These are phyloP conservation scores for Mystacornis crossleyi DNA, from an alignment of 2,113 vertebrate species.

Conservation along the genomic window DNA sequence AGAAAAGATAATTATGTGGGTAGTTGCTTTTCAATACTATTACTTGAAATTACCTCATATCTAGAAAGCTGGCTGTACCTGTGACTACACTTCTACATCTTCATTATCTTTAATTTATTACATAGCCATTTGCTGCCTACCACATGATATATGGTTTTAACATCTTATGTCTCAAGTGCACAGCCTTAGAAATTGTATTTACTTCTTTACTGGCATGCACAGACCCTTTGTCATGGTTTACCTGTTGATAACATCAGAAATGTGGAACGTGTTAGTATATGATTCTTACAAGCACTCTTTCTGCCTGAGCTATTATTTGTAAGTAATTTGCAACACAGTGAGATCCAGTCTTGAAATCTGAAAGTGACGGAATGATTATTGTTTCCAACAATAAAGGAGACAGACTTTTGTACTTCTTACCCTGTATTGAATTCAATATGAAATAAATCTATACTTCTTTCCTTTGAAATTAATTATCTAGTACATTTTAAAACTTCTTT, in stretches of 20 bases:
- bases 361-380: neutral
- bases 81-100: neutral
- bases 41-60: neutral
- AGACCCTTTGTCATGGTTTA: neutral
- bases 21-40: neutral
- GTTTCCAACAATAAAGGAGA: neutral
- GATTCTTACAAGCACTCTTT: neutral
- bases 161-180: neutral
- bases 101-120: neutral
- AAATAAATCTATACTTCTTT: neutral
- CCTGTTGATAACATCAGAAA: neutral
- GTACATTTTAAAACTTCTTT: neutral
- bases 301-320: neutral
- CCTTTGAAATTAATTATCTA: neutral
- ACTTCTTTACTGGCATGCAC: neutral
- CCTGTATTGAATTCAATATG: neutral
- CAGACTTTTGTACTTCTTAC: neutral
- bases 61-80: neutral
- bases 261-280: neutral
- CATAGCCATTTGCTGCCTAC: neutral
- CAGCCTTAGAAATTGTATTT: neutral
- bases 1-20: neutral
- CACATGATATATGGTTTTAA: neutral
- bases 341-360: neutral
- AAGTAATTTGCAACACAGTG: neutral